Percentiles rank a stretch among this genome's conserved stretches.
phyloP scores from a whole-genome alignment of 1,140 invertebrate species.

The Orius insidiosus region DNA sequence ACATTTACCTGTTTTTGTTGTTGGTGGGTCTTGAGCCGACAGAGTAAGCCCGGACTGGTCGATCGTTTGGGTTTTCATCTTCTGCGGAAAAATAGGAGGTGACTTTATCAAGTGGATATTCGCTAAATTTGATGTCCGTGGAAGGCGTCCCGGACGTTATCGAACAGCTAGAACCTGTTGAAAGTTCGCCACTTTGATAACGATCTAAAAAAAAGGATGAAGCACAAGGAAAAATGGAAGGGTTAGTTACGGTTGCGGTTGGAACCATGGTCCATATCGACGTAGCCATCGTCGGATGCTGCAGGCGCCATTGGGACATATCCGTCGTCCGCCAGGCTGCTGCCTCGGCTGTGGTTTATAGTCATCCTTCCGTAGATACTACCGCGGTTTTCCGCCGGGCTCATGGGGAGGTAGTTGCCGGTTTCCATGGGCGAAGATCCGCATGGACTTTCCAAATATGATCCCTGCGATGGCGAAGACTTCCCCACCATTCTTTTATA shows the following conservation, averaged over 20 bases:
- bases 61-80: conserved; percentile 34
- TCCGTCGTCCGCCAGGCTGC: conserved; percentile 30
- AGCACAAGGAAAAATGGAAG: background rate
- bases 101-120: conserved; percentile 49
- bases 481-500: conserved; percentile 19
- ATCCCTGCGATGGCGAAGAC: conserved; percentile 31
- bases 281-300: conserved; percentile 35
- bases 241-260: conserved; percentile 18
- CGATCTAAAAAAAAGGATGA: conserved; percentile 7
- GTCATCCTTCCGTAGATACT: background rate
- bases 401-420: conserved; percentile 37
- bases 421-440: conserved; percentile 25
- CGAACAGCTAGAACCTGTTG: conserved; percentile 43
- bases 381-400: conserved; percentile 23
- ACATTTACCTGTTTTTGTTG: conserved; percentile 20
- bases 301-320: conserved; percentile 46
- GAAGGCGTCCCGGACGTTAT: conserved; percentile 54
- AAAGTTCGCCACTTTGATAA: conserved; percentile 31
- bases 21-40: conserved; percentile 52
- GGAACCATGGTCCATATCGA: conserved; percentile 41
- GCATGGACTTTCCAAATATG: conserved; percentile 35
- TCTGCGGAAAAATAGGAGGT: conserved; percentile 38
- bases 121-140: conserved; percentile 37
- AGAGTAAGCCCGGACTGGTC: conserved; percentile 64
- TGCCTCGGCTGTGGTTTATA: conserved; percentile 26